Evolutionary conservation across 1,140 invertebrate genomes (phyloP), one percentile per base, ranked within the genome.

Genomic region (Eriosoma lanigerum): DNA sequence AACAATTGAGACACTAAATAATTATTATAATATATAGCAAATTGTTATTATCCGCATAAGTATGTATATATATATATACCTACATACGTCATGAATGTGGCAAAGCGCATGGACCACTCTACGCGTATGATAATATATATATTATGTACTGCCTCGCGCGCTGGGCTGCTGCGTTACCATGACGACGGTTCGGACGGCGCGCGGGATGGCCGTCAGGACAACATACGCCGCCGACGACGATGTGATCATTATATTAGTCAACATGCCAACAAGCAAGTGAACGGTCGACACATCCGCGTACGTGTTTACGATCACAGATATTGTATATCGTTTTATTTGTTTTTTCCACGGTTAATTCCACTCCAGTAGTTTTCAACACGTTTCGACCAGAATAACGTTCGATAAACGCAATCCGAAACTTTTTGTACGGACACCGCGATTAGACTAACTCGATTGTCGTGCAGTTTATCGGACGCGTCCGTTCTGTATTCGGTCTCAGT

Each of bases 211-310:
- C 8, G 26, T 17, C 17, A 21, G 62, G 50, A 38, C 72, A n/a
- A 12, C 9, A 8, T 5, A 29, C 29, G 26, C 3, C 48, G 17
- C 15, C 26, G 24, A 44, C 70, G 52, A n/a, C 73, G 73, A 76
- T 46, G 54, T 76, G 73, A 76, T 76, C 73, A 76, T 76, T 76
- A 76, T 76, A 76, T 60, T 76, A 76, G 73, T 76, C 73, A 76
- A 76, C 73, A 76, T 76, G 73, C 73, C 73, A 76, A 76, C 56
- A 76, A 54, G 73, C 73, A 76, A 76, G 73, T 76, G 73, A 60
- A 21, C 54, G 56, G 73, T 46, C 73, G 73, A 60, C 73, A 48
- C 38, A 24, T 5, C 19, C 26, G 15, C 29, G 19, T 1, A n/a
- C 60, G n/a, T n/a, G n/a, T 48, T 8, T 10, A 48, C 1, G 46